Conservation (phyloP, 2,888 invertebrate genomes). For the Allygus modestus region DNA sequence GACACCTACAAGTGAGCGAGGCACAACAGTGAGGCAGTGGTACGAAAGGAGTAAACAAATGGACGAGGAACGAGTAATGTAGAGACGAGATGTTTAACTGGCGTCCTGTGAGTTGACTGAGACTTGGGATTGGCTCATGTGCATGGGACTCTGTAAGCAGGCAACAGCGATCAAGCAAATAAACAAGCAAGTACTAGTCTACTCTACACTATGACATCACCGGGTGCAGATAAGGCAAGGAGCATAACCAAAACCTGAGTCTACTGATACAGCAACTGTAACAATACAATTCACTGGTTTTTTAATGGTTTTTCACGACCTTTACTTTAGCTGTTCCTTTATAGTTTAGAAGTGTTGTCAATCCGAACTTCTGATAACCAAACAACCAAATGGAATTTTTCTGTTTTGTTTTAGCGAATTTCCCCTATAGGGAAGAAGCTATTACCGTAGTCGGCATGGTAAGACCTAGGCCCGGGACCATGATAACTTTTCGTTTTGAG, state of each 20-base stretch:
- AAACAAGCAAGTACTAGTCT: not conserved
- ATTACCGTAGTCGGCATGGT: too few relatives aligned
- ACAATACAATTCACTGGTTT: too few relatives aligned
- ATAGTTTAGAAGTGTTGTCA: too few relatives aligned
- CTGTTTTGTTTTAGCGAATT: too few relatives aligned
- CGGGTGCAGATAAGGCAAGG: not conserved
- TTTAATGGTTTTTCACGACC: too few relatives aligned
- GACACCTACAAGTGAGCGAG: conserved; percentile 5
- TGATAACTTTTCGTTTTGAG: too few relatives aligned
- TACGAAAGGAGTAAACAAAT: conserved; percentile 11
- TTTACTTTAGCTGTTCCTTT: too few relatives aligned
- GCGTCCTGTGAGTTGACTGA: conserved; percentile 38
- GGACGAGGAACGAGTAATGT: not conserved
- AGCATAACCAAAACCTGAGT: not conserved
- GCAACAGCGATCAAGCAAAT: conserved; percentile 27
- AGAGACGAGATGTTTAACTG: conserved; percentile 32
- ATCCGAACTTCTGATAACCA: too few relatives aligned
- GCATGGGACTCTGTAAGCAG: conserved; percentile 55
- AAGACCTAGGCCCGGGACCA: too few relatives aligned
- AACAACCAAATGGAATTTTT: too few relatives aligned
- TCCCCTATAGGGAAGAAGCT: too few relatives aligned
- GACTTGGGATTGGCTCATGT: conserved; percentile 31
- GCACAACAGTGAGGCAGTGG: conserved; percentile 8
- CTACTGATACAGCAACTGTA: too few relatives aligned
- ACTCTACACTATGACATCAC: conserved; percentile 9